Conservation (phyloP, 2,113 vertebrate genomes). For the Lucifuga dentata region DNA sequence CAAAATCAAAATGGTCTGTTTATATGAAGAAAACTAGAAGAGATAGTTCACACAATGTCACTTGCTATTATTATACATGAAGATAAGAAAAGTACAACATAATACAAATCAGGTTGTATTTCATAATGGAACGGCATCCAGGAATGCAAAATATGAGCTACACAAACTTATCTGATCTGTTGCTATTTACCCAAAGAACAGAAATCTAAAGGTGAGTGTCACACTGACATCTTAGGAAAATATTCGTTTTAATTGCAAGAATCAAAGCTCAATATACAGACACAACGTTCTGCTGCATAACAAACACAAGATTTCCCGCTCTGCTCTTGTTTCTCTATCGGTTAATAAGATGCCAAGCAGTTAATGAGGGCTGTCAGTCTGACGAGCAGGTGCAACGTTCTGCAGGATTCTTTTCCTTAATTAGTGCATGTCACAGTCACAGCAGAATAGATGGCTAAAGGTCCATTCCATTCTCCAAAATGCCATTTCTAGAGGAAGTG, state of each 20-base stretch:
- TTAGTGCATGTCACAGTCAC: slow-evolving; percentile 39
- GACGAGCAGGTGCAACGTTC: slow-evolving; percentile 62
- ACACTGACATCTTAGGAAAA: no score
- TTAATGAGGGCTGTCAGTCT: slow-evolving; percentile 64
- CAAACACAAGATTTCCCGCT: not conserved
- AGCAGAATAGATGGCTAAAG: slow-evolving; percentile 26
- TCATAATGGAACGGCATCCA: no score
- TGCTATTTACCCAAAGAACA: no score
- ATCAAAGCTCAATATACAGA: slow-evolving; percentile 4
- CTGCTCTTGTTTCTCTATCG: slow-evolving; percentile 32
- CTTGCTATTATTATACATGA: no score
- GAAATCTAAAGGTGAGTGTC: not conserved
- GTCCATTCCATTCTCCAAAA: slow-evolving; percentile 18
- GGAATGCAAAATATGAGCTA: no score
- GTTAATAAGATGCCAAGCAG: slow-evolving; percentile 50
- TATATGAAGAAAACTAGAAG: no score
- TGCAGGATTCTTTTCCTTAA: slow-evolving; percentile 45
- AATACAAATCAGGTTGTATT: no score
- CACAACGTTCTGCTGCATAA: slow-evolving; percentile 6
- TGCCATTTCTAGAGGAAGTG: not conserved
- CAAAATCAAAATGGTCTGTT: no score
- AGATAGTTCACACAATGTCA: no score
- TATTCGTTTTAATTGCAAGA: no score
- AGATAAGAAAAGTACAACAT: no score
- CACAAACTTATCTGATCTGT: no score